phyloP scores from a whole-genome alignment of 2,113 vertebrate genomes.

The Phodopus roborovskii region DNA sequence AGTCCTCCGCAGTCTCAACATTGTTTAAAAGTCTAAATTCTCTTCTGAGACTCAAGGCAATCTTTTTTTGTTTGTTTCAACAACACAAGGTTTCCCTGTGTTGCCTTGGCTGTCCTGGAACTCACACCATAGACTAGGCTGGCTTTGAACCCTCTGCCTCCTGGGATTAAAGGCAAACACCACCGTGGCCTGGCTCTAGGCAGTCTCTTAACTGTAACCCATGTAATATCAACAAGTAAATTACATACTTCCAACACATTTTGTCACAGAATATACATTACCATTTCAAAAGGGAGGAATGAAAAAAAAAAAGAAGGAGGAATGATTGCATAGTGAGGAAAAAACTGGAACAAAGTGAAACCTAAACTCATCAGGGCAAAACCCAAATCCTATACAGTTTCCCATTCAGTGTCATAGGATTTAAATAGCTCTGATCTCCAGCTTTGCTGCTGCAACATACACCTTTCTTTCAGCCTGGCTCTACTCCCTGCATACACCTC shows the following conservation, averaged over 20 bases:
- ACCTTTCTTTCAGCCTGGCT: neutral
- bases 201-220: too few species aligned
- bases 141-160: too few species aligned
- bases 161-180: too few species aligned
- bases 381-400: neutral
- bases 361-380: neutral
- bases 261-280: neutral
- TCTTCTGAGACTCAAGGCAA: too few species aligned
- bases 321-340: neutral
- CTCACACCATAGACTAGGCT: too few species aligned
- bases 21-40: too few species aligned
- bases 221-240: neutral
- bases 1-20: too few species aligned
- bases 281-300: neutral
- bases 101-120: too few species aligned
- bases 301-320: too few species aligned
- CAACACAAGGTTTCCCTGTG: too few species aligned
- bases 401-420: neutral
- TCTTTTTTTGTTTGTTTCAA: too few species aligned
- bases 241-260: neutral
- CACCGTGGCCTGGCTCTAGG: too few species aligned
- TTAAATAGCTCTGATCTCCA: neutral
- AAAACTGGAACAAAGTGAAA: neutral
- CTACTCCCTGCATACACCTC: neutral
- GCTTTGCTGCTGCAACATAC: neutral